Percentiles rank a stretch among this genome's conserved stretches.
Evolutionary conservation across 2,888 invertebrate genomes (phyloP).

Genomic region (Drosophila siamana): DNA sequence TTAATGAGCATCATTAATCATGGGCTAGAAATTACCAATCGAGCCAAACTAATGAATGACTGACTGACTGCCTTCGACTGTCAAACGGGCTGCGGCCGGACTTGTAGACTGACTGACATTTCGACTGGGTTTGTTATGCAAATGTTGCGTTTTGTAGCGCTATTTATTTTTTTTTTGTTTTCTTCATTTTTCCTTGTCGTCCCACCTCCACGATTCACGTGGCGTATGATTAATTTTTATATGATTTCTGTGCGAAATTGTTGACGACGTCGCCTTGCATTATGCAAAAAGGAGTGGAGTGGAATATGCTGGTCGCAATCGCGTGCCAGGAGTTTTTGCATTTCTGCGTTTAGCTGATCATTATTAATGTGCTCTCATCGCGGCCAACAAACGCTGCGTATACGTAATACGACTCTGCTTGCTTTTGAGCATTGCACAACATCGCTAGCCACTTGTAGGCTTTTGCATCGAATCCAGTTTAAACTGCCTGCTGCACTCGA

Average conservation of each 20-base stretch:
- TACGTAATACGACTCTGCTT: background rate
- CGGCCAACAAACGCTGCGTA: background rate
- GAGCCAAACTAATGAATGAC: conserved; percentile 31
- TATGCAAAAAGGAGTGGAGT: conserved; percentile 1
- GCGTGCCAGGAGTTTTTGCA: background rate
- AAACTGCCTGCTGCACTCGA: background rate
- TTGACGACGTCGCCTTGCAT: conserved; percentile 10
- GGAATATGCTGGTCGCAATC: background rate
- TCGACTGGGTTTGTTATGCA: conserved; percentile 39
- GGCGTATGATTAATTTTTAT: conserved; percentile 66
- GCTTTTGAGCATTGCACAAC: background rate
- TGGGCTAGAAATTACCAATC: conserved; percentile 54
- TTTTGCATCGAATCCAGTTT: background rate
- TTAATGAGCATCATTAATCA: conserved; percentile 74
- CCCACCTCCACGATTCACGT: conserved; percentile 29
- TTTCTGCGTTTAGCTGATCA: background rate
- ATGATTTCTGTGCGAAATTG: conserved; percentile 49
- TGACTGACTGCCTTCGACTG: conserved; percentile 30
- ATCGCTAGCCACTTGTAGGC: background rate
- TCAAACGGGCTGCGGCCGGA: conserved; percentile 30
- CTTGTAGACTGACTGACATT: conserved; percentile 26
- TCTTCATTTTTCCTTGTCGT: background rate
- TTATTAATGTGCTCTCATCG: background rate
- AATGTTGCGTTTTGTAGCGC: conserved; percentile 24
- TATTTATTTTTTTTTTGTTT: conserved; percentile 1